These are phyloP conservation scores for Andrena minutula DNA, from an alignment of 2,888 invertebrate species.

Conservation along the genomic window DNA sequence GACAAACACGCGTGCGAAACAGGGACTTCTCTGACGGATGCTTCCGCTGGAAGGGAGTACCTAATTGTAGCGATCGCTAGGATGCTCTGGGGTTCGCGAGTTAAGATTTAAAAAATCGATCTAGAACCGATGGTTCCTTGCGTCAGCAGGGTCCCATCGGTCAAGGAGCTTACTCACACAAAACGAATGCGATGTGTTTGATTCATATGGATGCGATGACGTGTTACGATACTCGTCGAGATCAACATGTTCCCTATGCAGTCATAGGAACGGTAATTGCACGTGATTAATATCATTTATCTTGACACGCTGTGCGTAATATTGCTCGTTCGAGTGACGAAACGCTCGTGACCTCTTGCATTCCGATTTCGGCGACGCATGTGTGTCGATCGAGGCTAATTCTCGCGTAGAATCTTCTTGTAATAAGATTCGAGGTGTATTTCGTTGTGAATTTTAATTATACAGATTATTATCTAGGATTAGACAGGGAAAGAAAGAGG, in stretches of 20 bases:
- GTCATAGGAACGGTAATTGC: slow-evolving; percentile 13
- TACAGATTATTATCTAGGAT: no score
- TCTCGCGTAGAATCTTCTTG: no score
- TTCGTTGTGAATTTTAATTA: no score
- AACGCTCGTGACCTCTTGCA: background rate
- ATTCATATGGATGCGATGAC: slow-evolving; percentile 36
- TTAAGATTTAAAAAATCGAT: background rate
- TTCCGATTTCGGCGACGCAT: no score
- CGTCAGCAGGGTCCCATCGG: slow-evolving; percentile 22
- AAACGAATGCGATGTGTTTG: slow-evolving; percentile 13
- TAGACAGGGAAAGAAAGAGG: no score
- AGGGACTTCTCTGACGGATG: background rate
- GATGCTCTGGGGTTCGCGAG: background rate
- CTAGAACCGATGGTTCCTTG: background rate
- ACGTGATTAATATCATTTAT: slow-evolving; percentile 5
- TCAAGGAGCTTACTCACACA: slow-evolving; percentile 26
- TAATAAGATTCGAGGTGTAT: no score
- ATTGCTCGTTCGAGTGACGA: background rate
- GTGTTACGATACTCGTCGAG: slow-evolving; percentile 34
- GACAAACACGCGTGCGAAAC: background rate
- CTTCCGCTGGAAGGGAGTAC: background rate
- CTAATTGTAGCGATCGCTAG: background rate
- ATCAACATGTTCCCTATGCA: slow-evolving; percentile 41
- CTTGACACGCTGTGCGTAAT: background rate
- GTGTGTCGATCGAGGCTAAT: background rate